These are phyloP conservation scores for Clepsis dumicolana DNA, from an alignment of 2,888 invertebrate species.

Conservation along the genomic window DNA sequence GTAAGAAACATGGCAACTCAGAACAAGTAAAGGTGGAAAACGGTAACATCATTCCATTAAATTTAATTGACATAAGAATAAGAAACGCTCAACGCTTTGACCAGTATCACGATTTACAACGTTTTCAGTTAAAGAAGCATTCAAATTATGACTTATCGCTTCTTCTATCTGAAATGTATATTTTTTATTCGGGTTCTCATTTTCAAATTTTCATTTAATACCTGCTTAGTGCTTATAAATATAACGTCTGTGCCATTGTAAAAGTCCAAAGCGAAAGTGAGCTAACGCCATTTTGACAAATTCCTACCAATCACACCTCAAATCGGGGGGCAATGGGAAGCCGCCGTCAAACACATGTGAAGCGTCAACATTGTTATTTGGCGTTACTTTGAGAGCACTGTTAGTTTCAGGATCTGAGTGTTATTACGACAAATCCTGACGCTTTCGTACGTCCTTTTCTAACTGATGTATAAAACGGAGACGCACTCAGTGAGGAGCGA, in stretches of 20 bases:
- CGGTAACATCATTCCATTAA: no score
- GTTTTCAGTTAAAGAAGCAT: no score
- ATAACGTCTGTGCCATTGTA: neutral
- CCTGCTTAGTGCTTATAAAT: no score
- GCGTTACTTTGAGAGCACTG: slow-evolving; percentile 5
- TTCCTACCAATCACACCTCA: slow-evolving; percentile 14
- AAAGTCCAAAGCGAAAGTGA: neutral
- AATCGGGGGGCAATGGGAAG: neutral
- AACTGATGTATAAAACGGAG: neutral
- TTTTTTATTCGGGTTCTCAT: no score
- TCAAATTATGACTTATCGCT: no score
- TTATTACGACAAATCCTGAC: neutral
- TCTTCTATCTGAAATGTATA: no score
- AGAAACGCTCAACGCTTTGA: no score
- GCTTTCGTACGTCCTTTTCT: neutral
- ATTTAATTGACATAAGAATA: no score
- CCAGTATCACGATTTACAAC: no score
- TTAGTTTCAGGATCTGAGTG: slow-evolving; percentile 3
- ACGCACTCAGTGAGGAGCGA: neutral
- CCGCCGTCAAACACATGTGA: slow-evolving; percentile 5
- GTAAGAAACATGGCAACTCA: no score
- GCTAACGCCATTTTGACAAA: slow-evolving; percentile 1
- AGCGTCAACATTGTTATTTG: slow-evolving; percentile 36
- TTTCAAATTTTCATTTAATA: no score
- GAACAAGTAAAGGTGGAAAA: no score